Conservation (phyloP, 2,113 vertebrate genomes). For the Nibea albiflora region DNA sequence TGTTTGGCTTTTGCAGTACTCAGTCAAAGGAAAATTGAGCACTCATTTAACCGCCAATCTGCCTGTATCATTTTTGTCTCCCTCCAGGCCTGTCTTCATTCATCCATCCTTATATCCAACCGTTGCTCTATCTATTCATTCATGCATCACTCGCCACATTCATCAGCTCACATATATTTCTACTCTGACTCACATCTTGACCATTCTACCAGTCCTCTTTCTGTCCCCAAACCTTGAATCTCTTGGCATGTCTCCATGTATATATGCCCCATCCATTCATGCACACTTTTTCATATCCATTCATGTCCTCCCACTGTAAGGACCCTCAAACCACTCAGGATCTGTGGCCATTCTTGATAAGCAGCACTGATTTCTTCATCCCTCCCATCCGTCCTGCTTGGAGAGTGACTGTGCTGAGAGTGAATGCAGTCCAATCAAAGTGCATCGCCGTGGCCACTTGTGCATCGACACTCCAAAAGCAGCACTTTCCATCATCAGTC, state of each 20-base stretch:
- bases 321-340: conserved; percentile 11
- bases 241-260: not conserved
- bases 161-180: conserved; percentile 1
- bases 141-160: conserved; percentile 6
- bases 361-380: conserved; percentile 57
- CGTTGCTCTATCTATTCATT: conserved; percentile 21
- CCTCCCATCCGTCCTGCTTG: conserved; percentile 23
- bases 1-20: not conserved
- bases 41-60: conserved; percentile 42
- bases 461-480: conserved; percentile 39
- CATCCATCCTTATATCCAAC: conserved; percentile 8
- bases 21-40: not conserved
- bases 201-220: not conserved
- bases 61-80: conserved; percentile 25
- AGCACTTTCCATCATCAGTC: conserved; percentile 63
- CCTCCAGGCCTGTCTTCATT: conserved; percentile 22
- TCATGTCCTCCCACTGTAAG: conserved; percentile 27
- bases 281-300: not conserved
- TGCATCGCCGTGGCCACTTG: conserved; percentile 41
- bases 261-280: not conserved
- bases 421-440: conserved; percentile 70
- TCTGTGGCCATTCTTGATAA: conserved; percentile 26
- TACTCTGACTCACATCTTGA: not conserved
- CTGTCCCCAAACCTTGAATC: not conserved
- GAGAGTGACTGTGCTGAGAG: conserved; percentile 32